Base-by-base conservation (phyloP, 2,888 invertebrate genomes). In the Choristoneura rosaceana region DNA sequence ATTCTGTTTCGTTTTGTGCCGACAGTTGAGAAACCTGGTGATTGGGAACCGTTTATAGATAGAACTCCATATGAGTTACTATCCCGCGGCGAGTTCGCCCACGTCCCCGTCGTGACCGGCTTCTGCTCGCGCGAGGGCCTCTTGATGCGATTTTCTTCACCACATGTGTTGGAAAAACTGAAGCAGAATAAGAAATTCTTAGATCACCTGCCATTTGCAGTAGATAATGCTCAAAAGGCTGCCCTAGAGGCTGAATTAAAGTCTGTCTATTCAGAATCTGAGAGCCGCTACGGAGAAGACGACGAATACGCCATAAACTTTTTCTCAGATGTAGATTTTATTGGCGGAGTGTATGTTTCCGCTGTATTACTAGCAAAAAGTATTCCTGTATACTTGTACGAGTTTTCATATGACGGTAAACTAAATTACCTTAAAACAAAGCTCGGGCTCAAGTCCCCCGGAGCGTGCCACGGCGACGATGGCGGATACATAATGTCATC, bases 391-490 rank as follows among this genome's bases (percentile, higher is more conserved):
- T 96, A 94, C 78, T 92, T 95, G 9, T 96, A 95, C 76, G 92
- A 94, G 70, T 96, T 96, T 80, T 87, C 95, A 0, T 95, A 95
- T 73, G 92, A 94, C 58, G 95, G 95, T 3, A 86, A 84, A 14
- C 85, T 95, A 3, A 95, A 95, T 80, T 89, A 93, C 73, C 84
- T 91, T 25, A 95, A 95, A 76, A 90, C 88, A 68, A 80, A 88
- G 9, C 80, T 88, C 12, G 87, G 90, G 41, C 87, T 94, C 14
- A 76, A 90, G 0, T 84, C 93, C 0, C 82, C 87, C 76, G 96
- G 96, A 3, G 94, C 95, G 0, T 94, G 95, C 50, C 96, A 96
- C 79, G 95, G 90, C 0, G 96, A 96, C 76, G 96, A 96, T 0
- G 84, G 95, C 0, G 94, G 94, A 12, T 96, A 96, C 77, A 74